Evolutionary conservation across 2,888 invertebrate species (phyloP).

Genomic region (Norana najaformis): DNA sequence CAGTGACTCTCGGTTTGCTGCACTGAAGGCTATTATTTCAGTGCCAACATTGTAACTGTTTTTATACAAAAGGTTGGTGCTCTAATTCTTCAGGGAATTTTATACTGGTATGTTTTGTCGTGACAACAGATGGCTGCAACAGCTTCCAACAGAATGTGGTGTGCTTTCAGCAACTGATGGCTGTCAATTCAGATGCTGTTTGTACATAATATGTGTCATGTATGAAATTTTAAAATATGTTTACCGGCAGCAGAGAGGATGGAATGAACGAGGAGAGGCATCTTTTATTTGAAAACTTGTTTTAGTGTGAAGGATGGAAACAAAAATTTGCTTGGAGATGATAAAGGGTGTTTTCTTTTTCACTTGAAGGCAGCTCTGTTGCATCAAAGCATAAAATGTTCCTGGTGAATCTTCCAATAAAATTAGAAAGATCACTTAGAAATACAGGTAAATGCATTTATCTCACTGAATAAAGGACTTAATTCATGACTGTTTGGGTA

Average conservation of each 20-base stretch:
- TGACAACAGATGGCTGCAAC: not conserved
- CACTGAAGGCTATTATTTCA: not conserved
- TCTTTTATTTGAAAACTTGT: not conserved
- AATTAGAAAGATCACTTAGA: not conserved
- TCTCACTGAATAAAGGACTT: too few relatives aligned
- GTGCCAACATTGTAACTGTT: not conserved
- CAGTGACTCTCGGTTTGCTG: not conserved
- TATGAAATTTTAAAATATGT: not conserved
- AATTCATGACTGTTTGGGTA: too few relatives aligned
- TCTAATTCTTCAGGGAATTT: conserved; percentile 7
- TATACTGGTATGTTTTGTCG: not conserved
- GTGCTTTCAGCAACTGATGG: not conserved
- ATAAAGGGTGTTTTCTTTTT: not conserved
- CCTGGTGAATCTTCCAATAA: not conserved
- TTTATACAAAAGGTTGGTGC: not conserved
- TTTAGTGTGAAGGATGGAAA: conserved; percentile 13
- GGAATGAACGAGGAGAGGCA: not conserved
- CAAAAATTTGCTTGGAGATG: not conserved
- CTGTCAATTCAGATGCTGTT: not conserved
- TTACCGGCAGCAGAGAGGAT: not conserved
- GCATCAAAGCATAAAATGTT: not conserved
- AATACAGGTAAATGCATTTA: not conserved
- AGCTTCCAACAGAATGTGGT: not conserved
- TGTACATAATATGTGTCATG: not conserved
- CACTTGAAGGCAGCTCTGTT: not conserved